phyloP scores from a whole-genome alignment of 2,113 vertebrate genomes.

The Australoheros scitulus region DNA sequence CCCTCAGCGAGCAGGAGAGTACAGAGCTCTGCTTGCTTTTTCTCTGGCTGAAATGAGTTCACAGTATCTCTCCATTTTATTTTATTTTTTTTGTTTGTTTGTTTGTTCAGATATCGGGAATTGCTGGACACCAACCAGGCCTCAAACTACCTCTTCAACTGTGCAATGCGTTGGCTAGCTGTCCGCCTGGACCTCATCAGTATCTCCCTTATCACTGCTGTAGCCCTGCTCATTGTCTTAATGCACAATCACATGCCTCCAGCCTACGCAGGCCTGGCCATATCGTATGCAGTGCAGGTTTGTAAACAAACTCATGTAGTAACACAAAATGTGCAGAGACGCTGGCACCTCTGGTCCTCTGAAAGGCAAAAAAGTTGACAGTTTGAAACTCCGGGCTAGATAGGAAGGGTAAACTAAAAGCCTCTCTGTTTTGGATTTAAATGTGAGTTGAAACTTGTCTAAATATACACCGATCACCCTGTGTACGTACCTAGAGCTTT shows the following conservation, averaged over 20 bases:
- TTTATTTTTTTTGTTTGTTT: background rate
- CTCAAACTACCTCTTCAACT: slow-evolving; percentile 83
- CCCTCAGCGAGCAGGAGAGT: background rate
- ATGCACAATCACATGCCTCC: slow-evolving; percentile 83
- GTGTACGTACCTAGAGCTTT: background rate
- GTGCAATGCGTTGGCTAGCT: slow-evolving; percentile 83
- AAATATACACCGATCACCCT: background rate
- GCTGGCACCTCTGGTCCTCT: background rate
- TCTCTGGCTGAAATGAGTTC: slow-evolving; percentile 9
- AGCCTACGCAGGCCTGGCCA: slow-evolving; percentile 83
- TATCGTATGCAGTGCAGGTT: slow-evolving; percentile 85
- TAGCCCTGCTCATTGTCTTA: slow-evolving; percentile 81
- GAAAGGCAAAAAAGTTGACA: background rate
- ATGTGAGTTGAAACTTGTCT: background rate
- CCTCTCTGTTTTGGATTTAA: background rate
- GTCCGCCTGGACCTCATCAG: slow-evolving; percentile 85
- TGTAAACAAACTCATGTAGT: slow-evolving; percentile 1
- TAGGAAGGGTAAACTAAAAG: background rate
- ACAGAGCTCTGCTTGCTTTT: background rate
- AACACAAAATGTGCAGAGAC: background rate
- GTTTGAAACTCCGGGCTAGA: background rate
- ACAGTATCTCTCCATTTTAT: slow-evolving; percentile 8
- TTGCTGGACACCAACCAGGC: slow-evolving; percentile 85
- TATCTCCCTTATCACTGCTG: slow-evolving; percentile 79
- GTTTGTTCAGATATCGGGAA: slow-evolving; percentile 78